Evolutionary conservation across 2,113 vertebrate species (phyloP).

Genomic region (Silurus glanis): DNA sequence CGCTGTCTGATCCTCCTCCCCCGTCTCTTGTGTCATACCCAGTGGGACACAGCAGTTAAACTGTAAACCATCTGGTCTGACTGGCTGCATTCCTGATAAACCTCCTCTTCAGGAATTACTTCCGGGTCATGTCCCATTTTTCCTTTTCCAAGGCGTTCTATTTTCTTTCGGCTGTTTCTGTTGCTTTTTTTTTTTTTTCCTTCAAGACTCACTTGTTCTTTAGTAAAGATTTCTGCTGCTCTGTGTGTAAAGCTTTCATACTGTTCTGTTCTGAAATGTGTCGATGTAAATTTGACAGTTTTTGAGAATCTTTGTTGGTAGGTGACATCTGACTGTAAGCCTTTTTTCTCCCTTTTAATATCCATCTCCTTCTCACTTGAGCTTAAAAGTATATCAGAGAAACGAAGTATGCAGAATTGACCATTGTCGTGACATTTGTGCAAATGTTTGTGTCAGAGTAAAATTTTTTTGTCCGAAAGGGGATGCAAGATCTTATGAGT

Average conservation of each 20-base stretch:
- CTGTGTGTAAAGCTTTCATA: neutral
- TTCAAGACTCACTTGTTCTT: neutral
- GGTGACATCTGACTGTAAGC: constrained; percentile 29
- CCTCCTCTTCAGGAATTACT: constrained; percentile 67
- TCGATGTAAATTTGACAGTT: neutral
- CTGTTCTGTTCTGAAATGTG: neutral
- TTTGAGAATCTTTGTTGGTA: constrained; percentile 7
- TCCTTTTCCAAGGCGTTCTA: constrained; percentile 15
- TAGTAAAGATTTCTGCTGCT: neutral
- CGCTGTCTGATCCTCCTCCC: constrained; percentile 18
- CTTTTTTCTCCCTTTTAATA: constrained; percentile 2
- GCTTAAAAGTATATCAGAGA: neutral
- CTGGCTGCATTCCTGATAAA: constrained; percentile 68
- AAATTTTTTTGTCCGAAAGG: neutral
- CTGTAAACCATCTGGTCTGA: constrained; percentile 67
- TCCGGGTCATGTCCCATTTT: constrained; percentile 68
- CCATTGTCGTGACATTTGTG: neutral
- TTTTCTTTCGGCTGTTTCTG: neutral
- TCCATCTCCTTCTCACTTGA: neutral
- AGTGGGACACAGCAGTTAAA: constrained; percentile 61
- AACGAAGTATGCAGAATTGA: neutral
- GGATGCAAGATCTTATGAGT: neutral
- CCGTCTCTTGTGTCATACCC: constrained; percentile 49
- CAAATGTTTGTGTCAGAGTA: too few species aligned
- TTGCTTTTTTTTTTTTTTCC: constrained; percentile 2